Evolutionary conservation across 2,797 vertebrate genomes (phyloP).

Genomic region (Lateolabrax maculatus): DNA sequence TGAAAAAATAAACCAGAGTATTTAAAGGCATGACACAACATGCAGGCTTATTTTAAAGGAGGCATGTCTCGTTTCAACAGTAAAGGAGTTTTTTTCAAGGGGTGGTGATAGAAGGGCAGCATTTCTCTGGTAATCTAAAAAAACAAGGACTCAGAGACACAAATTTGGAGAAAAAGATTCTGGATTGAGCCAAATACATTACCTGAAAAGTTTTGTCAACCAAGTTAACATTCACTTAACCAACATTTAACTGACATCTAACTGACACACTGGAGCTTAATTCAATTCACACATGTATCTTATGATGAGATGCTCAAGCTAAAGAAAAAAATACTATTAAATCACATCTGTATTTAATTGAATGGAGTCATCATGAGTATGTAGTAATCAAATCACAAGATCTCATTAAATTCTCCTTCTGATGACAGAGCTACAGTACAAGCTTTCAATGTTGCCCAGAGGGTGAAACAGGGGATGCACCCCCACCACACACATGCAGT

Average conservation of each 20-base stretch:
- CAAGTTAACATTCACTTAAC: not conserved
- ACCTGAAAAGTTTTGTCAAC: not conserved
- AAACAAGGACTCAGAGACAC: not conserved
- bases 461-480: slow-evolving; percentile 32
- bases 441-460: slow-evolving; percentile 38
- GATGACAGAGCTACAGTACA: slow-evolving; percentile 30
- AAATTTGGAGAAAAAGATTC: not conserved
- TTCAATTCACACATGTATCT: not conserved
- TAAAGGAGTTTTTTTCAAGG: slow-evolving; percentile 1
- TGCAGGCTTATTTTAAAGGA: slow-evolving; percentile 7
- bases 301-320: not conserved
- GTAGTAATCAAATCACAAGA: slow-evolving; percentile 28
- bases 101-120: slow-evolving; percentile 2
- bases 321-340: not conserved
- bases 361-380: not conserved
- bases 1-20: slow-evolving; percentile 23
- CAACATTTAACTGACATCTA: not conserved
- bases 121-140: slow-evolving; percentile 36
- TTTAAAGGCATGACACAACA: slow-evolving; percentile 24
- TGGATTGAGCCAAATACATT: not conserved
- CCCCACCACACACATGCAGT: not conserved
- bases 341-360: slow-evolving; percentile 20
- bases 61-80: slow-evolving; percentile 16
- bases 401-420: slow-evolving; percentile 28
- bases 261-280: not conserved